A percentile compares a stretch with the other conserved stretches of the same genome.
Conservation (phyloP, 2,113 vertebrate genomes). For the Rallus limicola region DNA sequence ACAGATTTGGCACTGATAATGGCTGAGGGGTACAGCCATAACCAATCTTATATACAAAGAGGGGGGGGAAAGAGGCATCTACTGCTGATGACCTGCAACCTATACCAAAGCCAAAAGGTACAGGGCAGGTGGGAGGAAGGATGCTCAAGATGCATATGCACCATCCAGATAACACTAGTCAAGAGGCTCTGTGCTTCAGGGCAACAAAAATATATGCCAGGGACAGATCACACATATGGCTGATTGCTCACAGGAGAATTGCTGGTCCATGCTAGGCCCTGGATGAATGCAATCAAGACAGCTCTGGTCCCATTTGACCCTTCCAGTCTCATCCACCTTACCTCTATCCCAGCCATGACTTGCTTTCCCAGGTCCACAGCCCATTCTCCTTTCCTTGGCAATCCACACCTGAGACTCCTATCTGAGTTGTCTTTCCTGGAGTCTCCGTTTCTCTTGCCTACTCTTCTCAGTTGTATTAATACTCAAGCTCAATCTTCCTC, state of each 20-base stretch:
- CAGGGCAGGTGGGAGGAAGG: not conserved
- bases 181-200: not conserved
- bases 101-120: not conserved
- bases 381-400: not conserved
- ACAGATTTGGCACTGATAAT: not conserved
- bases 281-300: not conserved
- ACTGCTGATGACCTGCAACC: not conserved
- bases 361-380: not conserved
- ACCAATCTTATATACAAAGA: not conserved
- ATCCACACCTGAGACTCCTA: not conserved
- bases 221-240: accelerated
- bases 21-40: not conserved
- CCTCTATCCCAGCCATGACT: not conserved
- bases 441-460: not conserved
- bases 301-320: not conserved
- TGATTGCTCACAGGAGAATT: not conserved
- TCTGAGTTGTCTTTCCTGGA: not conserved
- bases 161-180: not conserved
- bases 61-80: not conserved
- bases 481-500: not conserved
- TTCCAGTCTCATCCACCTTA: not conserved
- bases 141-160: not conserved
- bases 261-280: no score
- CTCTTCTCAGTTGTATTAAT: not conserved
- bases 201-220: not conserved